Evolutionary conservation across 1,140 invertebrate species (phyloP), one percentile per base, ranked within the genome.

Genomic region (Chironomus tepperi): DNA sequence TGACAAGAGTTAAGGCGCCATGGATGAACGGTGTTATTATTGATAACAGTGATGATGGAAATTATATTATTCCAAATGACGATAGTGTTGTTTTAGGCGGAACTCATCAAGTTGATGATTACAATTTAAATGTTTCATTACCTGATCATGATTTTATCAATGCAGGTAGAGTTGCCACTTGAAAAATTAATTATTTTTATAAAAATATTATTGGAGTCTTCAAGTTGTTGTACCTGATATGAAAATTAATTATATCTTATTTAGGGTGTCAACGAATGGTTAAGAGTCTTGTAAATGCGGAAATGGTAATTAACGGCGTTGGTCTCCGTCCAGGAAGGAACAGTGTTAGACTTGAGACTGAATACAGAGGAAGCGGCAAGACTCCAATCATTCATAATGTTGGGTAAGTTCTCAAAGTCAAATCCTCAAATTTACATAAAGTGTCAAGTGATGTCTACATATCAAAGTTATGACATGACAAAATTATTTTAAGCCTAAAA

Each of bases 31-130:
- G 86, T 24, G 82, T 79, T 10, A 77, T 88, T 15, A 76, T 88
- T 7, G 86, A 86, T 74, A 85, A 87, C 21, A 83, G 83, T 24
- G 85, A 87, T 73, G 82, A 85, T 75, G 87, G 86, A 73, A 85
- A 88, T 81, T 92, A 92, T 77, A 87, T 93, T 34, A 90, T 93
- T 79, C 89, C 91, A 42, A 92, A 93, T 77, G 81, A 83, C 1
- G 82, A 91, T n/a, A 84, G 78, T 16, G 87, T 89, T 0, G 85
- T 93, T 47, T 79, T 94, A 18, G 93, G 93, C 0, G 91, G 92
- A 2, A 92, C 92, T 0, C 85, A 89, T 75, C 89, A 94, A 80
- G 83, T 85, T 76, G 81, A 84, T 73, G 86, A 93, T 78, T 91
- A 85, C 78, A 89, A 89, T 79, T 79, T 79, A 2, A 79, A 81